Evolutionary conservation across 2,888 invertebrate genomes (phyloP).

Genomic region (Rambutsinella grinnellia): DNA sequence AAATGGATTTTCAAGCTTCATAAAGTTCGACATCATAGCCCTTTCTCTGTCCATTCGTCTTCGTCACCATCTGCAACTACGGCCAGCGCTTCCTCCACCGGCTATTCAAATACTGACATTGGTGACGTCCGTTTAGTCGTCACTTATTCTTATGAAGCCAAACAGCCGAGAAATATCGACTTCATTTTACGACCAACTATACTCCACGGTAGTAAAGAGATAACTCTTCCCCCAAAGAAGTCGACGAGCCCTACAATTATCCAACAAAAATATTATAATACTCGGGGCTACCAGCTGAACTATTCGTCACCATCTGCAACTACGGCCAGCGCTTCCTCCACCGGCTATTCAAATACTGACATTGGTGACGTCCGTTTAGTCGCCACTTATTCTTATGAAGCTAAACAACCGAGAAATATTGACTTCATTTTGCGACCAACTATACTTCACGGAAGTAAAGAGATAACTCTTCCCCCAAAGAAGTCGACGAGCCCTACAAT

Average conservation of each 20-base stretch:
- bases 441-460: slow-evolving; percentile 50
- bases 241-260: slow-evolving; percentile 53
- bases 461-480: slow-evolving; percentile 56
- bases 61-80: slow-evolving; percentile 8
- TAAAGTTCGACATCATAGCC: slow-evolving; percentile 22
- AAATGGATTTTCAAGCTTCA: slow-evolving; percentile 57
- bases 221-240: slow-evolving; percentile 56
- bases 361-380: slow-evolving; percentile 52
- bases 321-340: background rate
- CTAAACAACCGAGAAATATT: slow-evolving; percentile 49
- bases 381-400: slow-evolving; percentile 60
- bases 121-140: slow-evolving; percentile 51
- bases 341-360: background rate
- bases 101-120: slow-evolving; percentile 10
- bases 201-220: slow-evolving; percentile 52
- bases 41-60: slow-evolving; percentile 11
- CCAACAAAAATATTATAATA: slow-evolving; percentile 55
- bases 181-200: slow-evolving; percentile 54
- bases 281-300: slow-evolving; percentile 37
- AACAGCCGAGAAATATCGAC: slow-evolving; percentile 49
- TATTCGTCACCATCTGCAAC: background rate
- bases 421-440: slow-evolving; percentile 55
- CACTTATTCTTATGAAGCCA: slow-evolving; percentile 60
- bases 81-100: slow-evolving; percentile 2
- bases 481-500: slow-evolving; percentile 55